Evolutionary conservation across 1,140 invertebrate species (phyloP).

Genomic region (Lethrus apterus): DNA sequence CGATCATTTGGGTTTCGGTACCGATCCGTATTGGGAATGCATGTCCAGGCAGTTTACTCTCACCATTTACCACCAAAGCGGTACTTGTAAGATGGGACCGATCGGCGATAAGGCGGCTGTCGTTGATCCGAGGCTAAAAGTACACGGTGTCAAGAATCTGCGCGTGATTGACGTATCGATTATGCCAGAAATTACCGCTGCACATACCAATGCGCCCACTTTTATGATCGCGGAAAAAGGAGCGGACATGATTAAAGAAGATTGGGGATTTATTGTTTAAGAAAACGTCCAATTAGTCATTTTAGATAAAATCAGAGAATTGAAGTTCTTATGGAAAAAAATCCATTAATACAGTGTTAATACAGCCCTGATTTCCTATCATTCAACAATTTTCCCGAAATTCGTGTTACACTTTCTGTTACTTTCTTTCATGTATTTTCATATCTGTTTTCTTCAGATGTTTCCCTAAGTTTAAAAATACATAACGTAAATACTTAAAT

Average conservation of each 20-base stretch:
- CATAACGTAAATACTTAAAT: too few relatives aligned
- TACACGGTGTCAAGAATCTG: conserved; percentile 60
- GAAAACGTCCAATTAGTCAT: too few relatives aligned
- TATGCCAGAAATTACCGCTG: conserved; percentile 47
- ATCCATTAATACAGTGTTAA: too few relatives aligned
- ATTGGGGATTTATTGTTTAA: conserved; percentile 27
- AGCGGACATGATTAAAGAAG: conserved; percentile 48
- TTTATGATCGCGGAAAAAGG: conserved; percentile 70
- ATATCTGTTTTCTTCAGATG: too few relatives aligned
- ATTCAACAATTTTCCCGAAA: too few relatives aligned
- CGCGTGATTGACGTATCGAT: conserved; percentile 71
- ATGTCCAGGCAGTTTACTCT: conserved; percentile 57
- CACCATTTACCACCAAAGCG: conserved; percentile 70
- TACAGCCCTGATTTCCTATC: too few relatives aligned
- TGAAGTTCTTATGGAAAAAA: too few relatives aligned
- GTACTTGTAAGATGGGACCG: conserved; percentile 82
- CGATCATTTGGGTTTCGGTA: conserved; percentile 55
- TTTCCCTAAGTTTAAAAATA: too few relatives aligned
- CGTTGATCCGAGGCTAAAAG: conserved; percentile 60
- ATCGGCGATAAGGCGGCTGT: conserved; percentile 57
- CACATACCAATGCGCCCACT: conserved; percentile 57
- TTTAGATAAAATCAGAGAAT: too few relatives aligned
- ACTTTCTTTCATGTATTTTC: too few relatives aligned
- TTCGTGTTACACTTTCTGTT: too few relatives aligned
- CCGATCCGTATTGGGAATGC: conserved; percentile 75